phyloP scores from a whole-genome alignment of 2,888 invertebrate species.

The Drosophila dives region DNA sequence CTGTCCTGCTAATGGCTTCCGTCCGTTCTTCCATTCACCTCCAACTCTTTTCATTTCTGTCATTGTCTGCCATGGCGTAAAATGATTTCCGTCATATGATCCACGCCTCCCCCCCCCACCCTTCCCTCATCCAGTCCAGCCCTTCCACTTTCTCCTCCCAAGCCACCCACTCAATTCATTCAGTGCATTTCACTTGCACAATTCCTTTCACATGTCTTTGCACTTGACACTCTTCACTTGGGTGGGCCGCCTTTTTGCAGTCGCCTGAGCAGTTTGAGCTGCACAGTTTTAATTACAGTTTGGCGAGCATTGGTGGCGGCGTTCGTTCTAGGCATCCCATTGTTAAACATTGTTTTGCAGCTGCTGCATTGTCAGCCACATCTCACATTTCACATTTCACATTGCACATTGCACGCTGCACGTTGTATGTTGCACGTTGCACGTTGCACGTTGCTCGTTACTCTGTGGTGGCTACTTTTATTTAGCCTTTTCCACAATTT shows the following conservation, averaged over 20 bases:
- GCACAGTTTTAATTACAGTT: slow-evolving; percentile 75
- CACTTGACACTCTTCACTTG: slow-evolving; percentile 73
- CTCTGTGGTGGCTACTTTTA: slow-evolving; percentile 53
- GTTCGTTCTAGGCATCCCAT: slow-evolving; percentile 47
- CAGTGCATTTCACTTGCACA: slow-evolving; percentile 26
- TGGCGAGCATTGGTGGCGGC: slow-evolving; percentile 28
- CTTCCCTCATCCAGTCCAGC: background rate
- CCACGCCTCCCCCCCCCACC: background rate
- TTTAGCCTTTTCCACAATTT: slow-evolving; percentile 60
- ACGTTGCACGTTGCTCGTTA: slow-evolving; percentile 3
- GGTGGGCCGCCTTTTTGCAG: slow-evolving; percentile 53
- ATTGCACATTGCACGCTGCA: slow-evolving; percentile 1
- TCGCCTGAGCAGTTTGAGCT: slow-evolving; percentile 52
- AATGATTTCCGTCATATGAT: slow-evolving; percentile 71
- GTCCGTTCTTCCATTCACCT: slow-evolving; percentile 32
- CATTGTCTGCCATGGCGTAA: slow-evolving; percentile 77
- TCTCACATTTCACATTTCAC: slow-evolving; percentile 21
- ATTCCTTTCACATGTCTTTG: slow-evolving; percentile 66
- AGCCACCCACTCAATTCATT: slow-evolving; percentile 10
- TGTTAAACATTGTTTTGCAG: slow-evolving; percentile 28
- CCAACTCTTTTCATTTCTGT: background rate
- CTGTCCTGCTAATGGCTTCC: slow-evolving; percentile 66
- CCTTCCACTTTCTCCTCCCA: background rate
- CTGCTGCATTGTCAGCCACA: slow-evolving; percentile 26
- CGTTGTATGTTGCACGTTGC: slow-evolving; percentile 5